Evolutionary conservation across 2,113 vertebrate species (phyloP), one percentile per base, ranked within the genome.

Genomic region (Ictalurus punctatus): DNA sequence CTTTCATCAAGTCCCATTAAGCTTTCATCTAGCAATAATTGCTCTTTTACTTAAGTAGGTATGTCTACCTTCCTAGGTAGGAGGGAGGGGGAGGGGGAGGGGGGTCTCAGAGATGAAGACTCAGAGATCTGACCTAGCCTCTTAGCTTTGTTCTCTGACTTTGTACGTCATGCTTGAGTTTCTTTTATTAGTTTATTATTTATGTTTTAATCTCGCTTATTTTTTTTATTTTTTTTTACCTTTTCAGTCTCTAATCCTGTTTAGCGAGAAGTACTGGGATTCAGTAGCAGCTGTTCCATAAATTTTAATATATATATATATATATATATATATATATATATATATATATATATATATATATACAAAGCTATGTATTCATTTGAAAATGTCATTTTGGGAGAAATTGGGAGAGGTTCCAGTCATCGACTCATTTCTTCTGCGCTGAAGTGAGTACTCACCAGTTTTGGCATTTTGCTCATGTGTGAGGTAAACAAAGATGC

Each of bases 21-120:
- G 76, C 84, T 86, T 87, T 85, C 69, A 91, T 90, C 13, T 87
- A 89, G 81, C 65, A 65, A 87, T 90, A 88, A 91, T 91, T 83
- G 83, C 23, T 74, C 81, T 87, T 90, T 89, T 76, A 87, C 86
- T 89, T 85, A 89, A 92, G 90, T 83, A 87, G 74, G 37, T 78
- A 84, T 40, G 85, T 85, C 76, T 69, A 87, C 71, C 78, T 37
- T 65, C 9, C 86, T 67, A 25, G 37, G 34, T 63, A 56, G 48
- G 65, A 12, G 44, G 44, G 44, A 0, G 44, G 44, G 44, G 44
- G 25, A 12, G 23, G 65, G 79, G 63, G 13, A 17, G 37, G 37
- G 37, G 37, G 37, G 37, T 1, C 34, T 65, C 59, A n/a, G 25
- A 91, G 86, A 91, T 86, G 83, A 89, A 84, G 74, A 74, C 67